Base-by-base conservation (phyloP, 2,888 invertebrate species). In the Lottia scabra region DNA sequence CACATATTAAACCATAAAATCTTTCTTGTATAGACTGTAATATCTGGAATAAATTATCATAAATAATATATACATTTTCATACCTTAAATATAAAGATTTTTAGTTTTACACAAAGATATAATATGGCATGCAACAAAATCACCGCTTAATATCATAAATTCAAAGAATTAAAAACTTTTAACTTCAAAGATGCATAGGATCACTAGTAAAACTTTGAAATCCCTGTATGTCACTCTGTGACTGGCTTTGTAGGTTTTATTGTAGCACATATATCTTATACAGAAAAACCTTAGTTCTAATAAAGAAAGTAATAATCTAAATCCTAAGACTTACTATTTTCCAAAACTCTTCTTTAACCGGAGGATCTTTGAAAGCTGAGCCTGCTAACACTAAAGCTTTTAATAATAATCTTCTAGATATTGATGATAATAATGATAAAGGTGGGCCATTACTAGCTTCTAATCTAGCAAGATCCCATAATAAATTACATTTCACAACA, bases 361-460 rank as follows among this genome's bases (percentile, higher is more conserved):
- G 74, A 6, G 82, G 76, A 64, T 88, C 85, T 65, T 83, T 83
- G 8, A 87, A 87, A 0, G 91, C 91, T 4, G 90, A 89, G n/a
- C 92, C 94, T 0, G 93, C 93, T 72, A 93, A 90, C 15, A 94
- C 93, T 74, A 96, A 92, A 0, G 94, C 94, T 81, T 93, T 92
- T 87, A 94, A 94, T 30, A 96, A 89, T 68, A 93, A 93, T 71
- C 93, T 91, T 77, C 93, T 92, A 2, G 93, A 92, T 44, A 90
- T 87, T 26, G 92, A 91, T 0, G 93, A 92, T 65, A 94, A 89
- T 67, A 90, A 86, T 65, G 80, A 80, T 44, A 87, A 84, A 27
- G 92, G 92, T 2, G 91, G 89, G 72, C 90, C 90, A 71, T 91
- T 85, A 77, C 91, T 91, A 23, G 91, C 90, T 65, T 92, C 91